Evolutionary conservation across 2,797 vertebrate genomes (phyloP), one percentile per base, ranked within the genome.

Genomic region (Anomalospiza imberbis): DNA sequence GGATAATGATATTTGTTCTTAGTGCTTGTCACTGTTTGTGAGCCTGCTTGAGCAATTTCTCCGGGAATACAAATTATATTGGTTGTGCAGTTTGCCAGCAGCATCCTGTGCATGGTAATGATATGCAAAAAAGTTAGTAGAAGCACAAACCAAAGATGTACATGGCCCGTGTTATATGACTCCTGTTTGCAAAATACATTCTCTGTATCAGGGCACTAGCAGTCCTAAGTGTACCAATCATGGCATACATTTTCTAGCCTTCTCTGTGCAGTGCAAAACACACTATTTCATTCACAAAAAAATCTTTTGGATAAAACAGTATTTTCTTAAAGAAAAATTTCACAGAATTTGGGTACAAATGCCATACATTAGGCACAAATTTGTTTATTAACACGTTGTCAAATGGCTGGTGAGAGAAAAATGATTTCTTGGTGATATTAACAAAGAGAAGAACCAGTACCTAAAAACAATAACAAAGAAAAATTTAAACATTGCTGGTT

Each of bases 61-160:
- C 75, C 10, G 26, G 67, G 76, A 94, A 57, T 44, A 51, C 61
- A 85, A 93, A 58, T 90, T 57, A 78, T 65, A 82, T 71, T 93
- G 74, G 87, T 91, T 95, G 53, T 82, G n/a, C 75, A 85, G 47
- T 75, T 95, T 96, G 66, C 81, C 81, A 96, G 85, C 5, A 93
- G 22, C 73, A 83, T 65, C 18, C 34, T 88, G 48, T 57, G 48
- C 47, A 48, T 24, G 19, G 25, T 76, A 79, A 95, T 61, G 38
- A 47, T 20, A 36, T 61, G 51, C 34, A 91, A 80, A 89, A 5
- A 25, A 89, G 63, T 72, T 38, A 83, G 67, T 29, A 89, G 25
- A 75, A 89, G 31, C 47, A 79, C 53, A 91, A 89, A 51, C 13
- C 54, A 89, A 91, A 87, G 60, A 34, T 66, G 82, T 79, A 68